These are phyloP conservation scores for Stegana nigrithorax DNA, from an alignment of 2,888 invertebrate species.

Conservation along the genomic window DNA sequence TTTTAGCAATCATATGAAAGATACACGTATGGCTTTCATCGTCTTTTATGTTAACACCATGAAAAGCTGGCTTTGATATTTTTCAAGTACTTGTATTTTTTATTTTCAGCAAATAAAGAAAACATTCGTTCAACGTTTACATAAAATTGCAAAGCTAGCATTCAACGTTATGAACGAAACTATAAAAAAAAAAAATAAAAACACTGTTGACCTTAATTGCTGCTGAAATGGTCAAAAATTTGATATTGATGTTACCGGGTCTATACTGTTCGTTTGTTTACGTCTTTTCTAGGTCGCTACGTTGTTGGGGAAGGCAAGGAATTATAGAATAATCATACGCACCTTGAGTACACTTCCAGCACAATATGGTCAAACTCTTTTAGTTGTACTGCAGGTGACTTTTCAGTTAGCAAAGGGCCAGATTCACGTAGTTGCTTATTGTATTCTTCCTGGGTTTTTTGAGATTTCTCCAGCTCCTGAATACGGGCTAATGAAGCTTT, in stretches of 20 bases:
- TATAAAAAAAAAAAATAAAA: not conserved
- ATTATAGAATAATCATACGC: slow-evolving; percentile 37
- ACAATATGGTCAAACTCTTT: slow-evolving; percentile 80
- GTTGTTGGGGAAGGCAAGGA: slow-evolving; percentile 42
- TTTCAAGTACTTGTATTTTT: too few relatives aligned
- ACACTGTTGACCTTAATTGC: slow-evolving; percentile 56
- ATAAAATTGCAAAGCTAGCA: slow-evolving; percentile 52
- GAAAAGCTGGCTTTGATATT: too few relatives aligned
- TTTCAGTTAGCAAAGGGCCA: slow-evolving; percentile 47
- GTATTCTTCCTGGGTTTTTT: slow-evolving; percentile 67
- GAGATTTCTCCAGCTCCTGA: slow-evolving; percentile 75
- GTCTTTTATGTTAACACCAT: too few relatives aligned
- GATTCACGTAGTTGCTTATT: slow-evolving; percentile 60
- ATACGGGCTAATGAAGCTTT: slow-evolving; percentile 77
- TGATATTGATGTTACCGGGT: slow-evolving; percentile 53
- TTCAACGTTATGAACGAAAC: slow-evolving; percentile 37
- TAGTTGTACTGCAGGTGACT: slow-evolving; percentile 67
- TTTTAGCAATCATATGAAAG: too few relatives aligned
- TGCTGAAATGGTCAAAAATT: slow-evolving; percentile 31
- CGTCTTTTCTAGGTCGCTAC: slow-evolving; percentile 48
- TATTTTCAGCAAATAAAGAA: too few relatives aligned
- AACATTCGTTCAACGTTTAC: too few relatives aligned
- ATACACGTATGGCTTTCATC: too few relatives aligned
- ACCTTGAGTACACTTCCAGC: slow-evolving; percentile 82
- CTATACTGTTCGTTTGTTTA: slow-evolving; percentile 46